A percentile compares a stretch with the other conserved stretches of the same genome.
Evolutionary conservation across 2,113 vertebrate species (phyloP).

Genomic region (Peromyscus californicus): DNA sequence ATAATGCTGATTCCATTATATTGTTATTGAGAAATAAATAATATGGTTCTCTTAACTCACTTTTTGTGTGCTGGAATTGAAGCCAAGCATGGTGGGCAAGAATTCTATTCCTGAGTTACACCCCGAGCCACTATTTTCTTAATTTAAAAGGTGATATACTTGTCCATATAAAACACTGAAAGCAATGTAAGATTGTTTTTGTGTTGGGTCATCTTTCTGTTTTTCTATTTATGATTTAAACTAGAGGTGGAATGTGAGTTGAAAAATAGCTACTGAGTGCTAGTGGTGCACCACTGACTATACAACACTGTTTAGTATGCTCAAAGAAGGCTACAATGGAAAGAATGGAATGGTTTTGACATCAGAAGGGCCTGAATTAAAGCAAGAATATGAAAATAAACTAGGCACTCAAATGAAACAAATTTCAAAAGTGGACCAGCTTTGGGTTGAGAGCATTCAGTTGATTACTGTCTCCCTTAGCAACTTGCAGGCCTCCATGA

Average conservation of each 20-base stretch:
- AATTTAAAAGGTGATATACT: conserved; percentile 40
- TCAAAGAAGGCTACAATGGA: conserved; percentile 20
- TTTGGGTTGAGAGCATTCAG: background rate
- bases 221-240: conserved; percentile 53
- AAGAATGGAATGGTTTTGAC: conserved; percentile 34
- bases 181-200: conserved; percentile 43
- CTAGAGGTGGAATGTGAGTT: conserved; percentile 47
- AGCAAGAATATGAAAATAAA: conserved; percentile 55
- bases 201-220: conserved; percentile 36
- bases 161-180: conserved; percentile 9
- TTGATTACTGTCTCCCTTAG: conserved; percentile 13
- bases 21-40: conserved; percentile 37
- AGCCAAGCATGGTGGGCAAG: background rate
- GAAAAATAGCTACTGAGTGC: conserved; percentile 22
- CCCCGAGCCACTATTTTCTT: conserved; percentile 4
- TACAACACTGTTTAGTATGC: background rate
- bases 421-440: background rate
- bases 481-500: conserved; percentile 43
- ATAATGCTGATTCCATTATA: conserved; percentile 38
- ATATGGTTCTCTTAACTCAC: conserved; percentile 44
- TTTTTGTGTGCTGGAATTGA: background rate
- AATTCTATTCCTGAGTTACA: background rate
- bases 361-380: conserved; percentile 37
- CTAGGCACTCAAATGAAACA: background rate
- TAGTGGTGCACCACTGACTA: background rate